These are phyloP conservation scores for Antennarius striatus DNA, from an alignment of 2,113 vertebrate genomes.

Conservation along the genomic window DNA sequence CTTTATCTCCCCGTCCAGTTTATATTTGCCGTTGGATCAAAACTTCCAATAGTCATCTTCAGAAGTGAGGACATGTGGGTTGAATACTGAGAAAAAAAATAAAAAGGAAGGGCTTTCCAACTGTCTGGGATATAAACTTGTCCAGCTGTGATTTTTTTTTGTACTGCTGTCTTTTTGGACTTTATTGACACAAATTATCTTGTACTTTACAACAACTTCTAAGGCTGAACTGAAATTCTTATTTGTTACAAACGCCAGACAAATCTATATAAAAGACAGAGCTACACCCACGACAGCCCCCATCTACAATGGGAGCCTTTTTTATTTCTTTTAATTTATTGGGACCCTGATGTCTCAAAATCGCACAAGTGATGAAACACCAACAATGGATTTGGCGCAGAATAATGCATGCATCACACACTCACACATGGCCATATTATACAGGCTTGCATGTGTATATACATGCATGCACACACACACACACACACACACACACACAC, in stretches of 20 bases:
- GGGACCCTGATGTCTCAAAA: conserved; percentile 49
- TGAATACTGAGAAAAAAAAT: conserved; percentile 66
- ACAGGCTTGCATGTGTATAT: conserved; percentile 1
- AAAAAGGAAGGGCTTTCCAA: conserved; percentile 34
- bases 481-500: conserved; percentile 49
- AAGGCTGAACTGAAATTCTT: conserved; percentile 54
- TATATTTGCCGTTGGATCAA: conserved; percentile 73
- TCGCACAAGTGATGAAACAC: conserved; percentile 67
- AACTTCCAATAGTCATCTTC: conserved; percentile 66
- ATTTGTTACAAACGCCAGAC: conserved; percentile 56
- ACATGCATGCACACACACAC: conserved; percentile 12
- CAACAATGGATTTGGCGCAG: conserved; percentile 37
- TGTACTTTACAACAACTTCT: conserved; percentile 69
- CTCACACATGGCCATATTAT: conserved; percentile 1
- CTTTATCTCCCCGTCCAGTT: conserved; percentile 78
- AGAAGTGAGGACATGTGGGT: conserved; percentile 73
- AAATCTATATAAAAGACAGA: conserved; percentile 65
- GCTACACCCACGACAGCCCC: conserved; percentile 58
- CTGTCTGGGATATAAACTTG: conserved; percentile 66
- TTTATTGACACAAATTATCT: conserved; percentile 71
- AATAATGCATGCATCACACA: conserved; percentile 31
- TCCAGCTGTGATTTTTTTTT: conserved; percentile 65
- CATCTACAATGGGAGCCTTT: conserved; percentile 68
- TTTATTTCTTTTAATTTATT: conserved; percentile 76
- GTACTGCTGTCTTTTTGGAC: conserved; percentile 49